Evolutionary conservation across 2,113 vertebrate genomes (phyloP), one percentile per base, ranked within the genome.

Genomic region (Pedetes capensis): DNA sequence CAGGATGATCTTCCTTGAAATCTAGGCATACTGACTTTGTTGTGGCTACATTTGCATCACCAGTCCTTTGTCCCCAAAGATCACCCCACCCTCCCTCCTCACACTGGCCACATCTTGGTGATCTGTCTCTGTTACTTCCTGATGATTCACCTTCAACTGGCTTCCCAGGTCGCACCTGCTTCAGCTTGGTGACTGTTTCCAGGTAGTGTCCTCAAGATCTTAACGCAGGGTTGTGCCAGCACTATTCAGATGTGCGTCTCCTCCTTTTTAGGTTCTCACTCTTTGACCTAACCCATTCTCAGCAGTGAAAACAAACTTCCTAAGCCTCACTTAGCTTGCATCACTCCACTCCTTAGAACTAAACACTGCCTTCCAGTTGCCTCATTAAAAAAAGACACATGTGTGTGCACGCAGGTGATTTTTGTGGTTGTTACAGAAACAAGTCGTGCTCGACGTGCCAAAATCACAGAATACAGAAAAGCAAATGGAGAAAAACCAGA

Each of bases 121-220:
- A n/a, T 79, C 68, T 87, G 91, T 95, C 82, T 88, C 47, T 81
- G 5, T 83, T 61, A 59, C 84, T 61, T 86, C 86, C 61, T 71
- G 66, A 68, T 94, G 93, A 89, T 78, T 94, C 74, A 75, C 34
- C 47, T 89, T 55, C 66, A 53, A 0, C 13, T 42, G 66, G 53
- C 49, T 95, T 68, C 72, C 53, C 22, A 23, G 68, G 37, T 87
- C 63, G 90, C 47, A 49, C 87, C 34, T 96, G 86, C 74, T 91
- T 72, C 64, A 64, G 18, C 51, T 79, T 53, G 80, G 84, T 69
- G 76, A 39, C 44, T 10, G 39, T 96, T 75, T 87, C 74, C 39
- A 87, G 90, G 87, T 18, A 4, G 32, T 13, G n/a, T 29, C 63
- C 57, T 29, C 9, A 42, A 89, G 78, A 55, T 23, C 49, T 61